These are phyloP conservation scores for Pantherophis alleghaniensis DNA, from an alignment of 2,797 vertebrate species.

Conservation along the genomic window DNA sequence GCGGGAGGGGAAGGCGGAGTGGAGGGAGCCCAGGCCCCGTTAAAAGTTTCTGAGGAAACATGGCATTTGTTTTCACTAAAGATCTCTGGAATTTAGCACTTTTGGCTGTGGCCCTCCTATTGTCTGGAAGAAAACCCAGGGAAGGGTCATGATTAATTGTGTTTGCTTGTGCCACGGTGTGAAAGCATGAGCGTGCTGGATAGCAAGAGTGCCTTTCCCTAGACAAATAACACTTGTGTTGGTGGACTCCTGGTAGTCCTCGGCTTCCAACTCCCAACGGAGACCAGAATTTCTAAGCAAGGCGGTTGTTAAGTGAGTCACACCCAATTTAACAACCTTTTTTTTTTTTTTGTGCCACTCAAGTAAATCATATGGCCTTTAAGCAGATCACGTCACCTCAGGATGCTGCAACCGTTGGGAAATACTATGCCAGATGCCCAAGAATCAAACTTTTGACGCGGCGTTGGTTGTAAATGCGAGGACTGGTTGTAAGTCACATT, in stretches of 20 bases:
- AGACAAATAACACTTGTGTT: not conserved
- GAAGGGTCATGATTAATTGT: constrained; percentile 23
- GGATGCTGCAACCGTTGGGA: not conserved
- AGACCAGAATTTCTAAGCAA: not conserved
- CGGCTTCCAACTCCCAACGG: not conserved
- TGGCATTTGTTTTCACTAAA: constrained; percentile 21
- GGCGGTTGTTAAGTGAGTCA: not conserved
- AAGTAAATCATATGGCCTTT: not conserved
- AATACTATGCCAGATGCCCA: not conserved
- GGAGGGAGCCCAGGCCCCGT: constrained; percentile 15
- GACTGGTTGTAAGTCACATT: not conserved
- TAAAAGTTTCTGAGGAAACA: not conserved
- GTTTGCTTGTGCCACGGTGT: not conserved
- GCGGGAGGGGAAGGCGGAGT: constrained; percentile 2
- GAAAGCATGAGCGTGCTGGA: not conserved
- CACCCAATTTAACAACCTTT: too few relatives aligned
- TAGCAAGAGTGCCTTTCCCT: not conserved
- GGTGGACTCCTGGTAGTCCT: not conserved
- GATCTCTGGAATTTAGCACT: constrained; percentile 19
- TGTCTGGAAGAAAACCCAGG: constrained; percentile 7
- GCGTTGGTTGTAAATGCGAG: not conserved
- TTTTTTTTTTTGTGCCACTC: too few relatives aligned
- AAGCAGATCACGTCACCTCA: not conserved
- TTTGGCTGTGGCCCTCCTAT: constrained; percentile 12
- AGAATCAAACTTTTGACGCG: too few relatives aligned